These are phyloP conservation scores for Centroberyx gerrardi DNA, from an alignment of 2,797 vertebrate genomes.

Conservation along the genomic window DNA sequence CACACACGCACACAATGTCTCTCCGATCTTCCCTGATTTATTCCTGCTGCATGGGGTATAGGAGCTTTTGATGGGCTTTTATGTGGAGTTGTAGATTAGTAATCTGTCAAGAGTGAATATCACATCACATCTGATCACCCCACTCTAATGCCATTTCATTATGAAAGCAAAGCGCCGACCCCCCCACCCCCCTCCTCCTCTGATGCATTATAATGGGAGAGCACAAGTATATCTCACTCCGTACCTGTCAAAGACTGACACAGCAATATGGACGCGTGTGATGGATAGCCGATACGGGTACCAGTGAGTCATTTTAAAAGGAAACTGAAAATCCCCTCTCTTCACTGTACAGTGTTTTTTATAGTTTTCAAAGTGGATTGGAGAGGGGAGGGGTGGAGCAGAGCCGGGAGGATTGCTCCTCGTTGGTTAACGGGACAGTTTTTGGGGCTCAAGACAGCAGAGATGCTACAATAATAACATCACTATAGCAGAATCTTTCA, in stretches of 20 bases:
- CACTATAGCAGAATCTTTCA: too few species aligned
- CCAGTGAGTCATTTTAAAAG: conserved; percentile 69
- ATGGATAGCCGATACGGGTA: conserved; percentile 66
- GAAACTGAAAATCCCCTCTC: conserved; percentile 48
- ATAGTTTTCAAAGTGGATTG: conserved; percentile 63
- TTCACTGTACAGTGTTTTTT: conserved; percentile 50
- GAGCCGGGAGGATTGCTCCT: neutral
- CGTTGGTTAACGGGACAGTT: conserved; percentile 2
- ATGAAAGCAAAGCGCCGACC: conserved; percentile 52
- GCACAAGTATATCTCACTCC: conserved; percentile 61
- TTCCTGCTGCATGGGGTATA: conserved; percentile 2
- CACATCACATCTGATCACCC: conserved; percentile 71
- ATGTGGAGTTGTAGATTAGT: conserved; percentile 64
- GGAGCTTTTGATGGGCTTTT: conserved; percentile 65
- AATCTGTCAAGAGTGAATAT: conserved; percentile 69
- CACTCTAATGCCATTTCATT: conserved; percentile 74
- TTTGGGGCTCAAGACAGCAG: neutral
- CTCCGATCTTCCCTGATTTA: conserved; percentile 51
- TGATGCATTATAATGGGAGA: conserved; percentile 63
- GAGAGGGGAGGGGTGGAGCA: neutral
- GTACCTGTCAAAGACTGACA: conserved; percentile 68
- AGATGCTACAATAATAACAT: neutral
- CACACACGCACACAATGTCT: conserved; percentile 10
- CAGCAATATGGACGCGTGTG: conserved; percentile 65
- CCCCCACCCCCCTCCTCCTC: neutral